Percentiles rank a stretch among this genome's conserved stretches.
phyloP scores from a whole-genome alignment of 2,797 vertebrate genomes.

The Enteromius radiatus region DNA sequence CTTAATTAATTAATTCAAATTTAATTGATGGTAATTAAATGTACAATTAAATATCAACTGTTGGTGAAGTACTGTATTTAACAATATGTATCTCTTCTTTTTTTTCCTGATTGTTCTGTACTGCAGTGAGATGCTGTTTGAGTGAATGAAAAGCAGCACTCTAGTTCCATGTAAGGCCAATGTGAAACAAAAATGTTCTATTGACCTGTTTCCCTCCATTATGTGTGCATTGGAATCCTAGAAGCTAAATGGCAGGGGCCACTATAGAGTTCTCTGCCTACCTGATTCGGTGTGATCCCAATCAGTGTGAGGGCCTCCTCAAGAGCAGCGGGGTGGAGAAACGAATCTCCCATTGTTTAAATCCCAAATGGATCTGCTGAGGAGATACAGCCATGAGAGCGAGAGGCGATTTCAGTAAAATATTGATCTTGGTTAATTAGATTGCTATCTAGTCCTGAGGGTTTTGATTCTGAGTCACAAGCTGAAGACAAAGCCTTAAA shows the following conservation, averaged over 20 bases:
- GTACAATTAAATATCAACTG: too few species aligned
- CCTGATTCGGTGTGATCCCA: conserved; percentile 45
- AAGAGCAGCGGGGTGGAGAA: conserved; percentile 49
- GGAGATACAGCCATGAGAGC: conserved; percentile 44
- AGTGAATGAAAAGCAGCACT: conserved; percentile 4
- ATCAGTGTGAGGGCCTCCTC: conserved; percentile 47
- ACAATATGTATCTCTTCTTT: background rate
- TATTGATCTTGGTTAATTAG: conserved; percentile 82
- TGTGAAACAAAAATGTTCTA: conserved; percentile 42
- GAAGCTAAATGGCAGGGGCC: conserved; percentile 38
- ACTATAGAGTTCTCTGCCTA: conserved; percentile 25
- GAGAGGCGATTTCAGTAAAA: conserved; percentile 59
- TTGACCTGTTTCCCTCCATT: conserved; percentile 41
- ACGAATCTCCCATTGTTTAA: conserved; percentile 55
- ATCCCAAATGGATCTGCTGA: conserved; percentile 51
- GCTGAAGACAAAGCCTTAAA: conserved; percentile 55
- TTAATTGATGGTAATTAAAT: background rate
- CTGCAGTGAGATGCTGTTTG: background rate
- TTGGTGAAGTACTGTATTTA: background rate
- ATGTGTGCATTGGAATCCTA: conserved; percentile 32
- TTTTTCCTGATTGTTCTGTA: background rate
- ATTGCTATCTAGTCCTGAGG: conserved; percentile 73
- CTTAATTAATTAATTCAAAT: background rate
- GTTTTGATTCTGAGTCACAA: conserved; percentile 57
- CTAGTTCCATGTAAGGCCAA: conserved; percentile 11